These are phyloP conservation scores for Rhodeus uyekii DNA, from an alignment of 2,797 vertebrate species.

Conservation along the genomic window DNA sequence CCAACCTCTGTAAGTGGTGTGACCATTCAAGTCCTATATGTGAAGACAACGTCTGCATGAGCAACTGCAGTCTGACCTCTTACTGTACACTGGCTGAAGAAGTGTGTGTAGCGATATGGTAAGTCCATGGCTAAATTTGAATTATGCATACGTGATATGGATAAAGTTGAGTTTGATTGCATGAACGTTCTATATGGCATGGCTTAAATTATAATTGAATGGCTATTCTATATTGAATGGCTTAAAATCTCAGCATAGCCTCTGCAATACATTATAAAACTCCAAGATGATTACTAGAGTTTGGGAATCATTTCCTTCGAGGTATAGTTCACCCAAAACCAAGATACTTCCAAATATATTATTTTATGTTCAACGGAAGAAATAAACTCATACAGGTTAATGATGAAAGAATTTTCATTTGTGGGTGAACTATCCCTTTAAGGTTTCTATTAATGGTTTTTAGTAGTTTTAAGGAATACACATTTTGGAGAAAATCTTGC, in stretches of 20 bases:
- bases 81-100: slow-evolving; percentile 81
- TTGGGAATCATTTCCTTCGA: background rate
- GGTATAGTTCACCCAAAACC: background rate
- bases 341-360: too few species aligned
- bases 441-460: background rate
- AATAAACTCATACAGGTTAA: background rate
- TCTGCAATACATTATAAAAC: background rate
- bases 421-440: background rate
- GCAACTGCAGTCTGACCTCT: slow-evolving; percentile 86
- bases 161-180: background rate
- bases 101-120: slow-evolving; percentile 90
- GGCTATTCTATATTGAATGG: too few species aligned
- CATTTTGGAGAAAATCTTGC: background rate
- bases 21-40: slow-evolving; percentile 79
- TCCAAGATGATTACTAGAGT: background rate
- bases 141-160: background rate
- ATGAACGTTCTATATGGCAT: background rate
- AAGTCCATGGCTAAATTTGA: slow-evolving; percentile 54
- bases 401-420: too few species aligned
- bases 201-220: too few species aligned
- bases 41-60: slow-evolving; percentile 80
- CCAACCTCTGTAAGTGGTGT: slow-evolving; percentile 88
- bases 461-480: background rate
- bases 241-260: background rate
- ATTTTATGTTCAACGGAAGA: background rate